These are phyloP conservation scores for Alcedo quadribrachys DNA, from an alignment of 2,797 vertebrate species.

Conservation along the genomic window DNA sequence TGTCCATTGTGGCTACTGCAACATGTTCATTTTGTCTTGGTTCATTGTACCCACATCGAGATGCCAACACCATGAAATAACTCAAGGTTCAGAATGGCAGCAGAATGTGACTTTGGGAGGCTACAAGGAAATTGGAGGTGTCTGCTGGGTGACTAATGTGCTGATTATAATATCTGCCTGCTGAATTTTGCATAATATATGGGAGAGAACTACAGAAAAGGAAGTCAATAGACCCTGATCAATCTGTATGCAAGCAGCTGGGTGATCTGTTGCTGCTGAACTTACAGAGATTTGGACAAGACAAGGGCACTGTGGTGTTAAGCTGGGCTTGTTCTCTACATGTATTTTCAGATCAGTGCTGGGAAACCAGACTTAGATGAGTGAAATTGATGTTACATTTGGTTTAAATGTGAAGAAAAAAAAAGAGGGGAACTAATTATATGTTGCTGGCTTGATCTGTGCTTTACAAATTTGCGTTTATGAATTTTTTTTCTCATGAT, in stretches of 20 bases:
- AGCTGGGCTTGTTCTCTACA: background rate
- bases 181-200: slow-evolving; percentile 51
- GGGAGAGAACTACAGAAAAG: slow-evolving; percentile 4
- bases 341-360: background rate
- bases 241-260: slow-evolving; percentile 2
- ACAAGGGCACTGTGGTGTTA: background rate
- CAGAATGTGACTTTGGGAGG: slow-evolving; percentile 1
- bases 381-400: slow-evolving; percentile 29
- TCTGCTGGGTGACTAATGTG: slow-evolving; percentile 7
- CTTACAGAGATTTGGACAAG: background rate
- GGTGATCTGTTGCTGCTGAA: background rate
- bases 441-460: slow-evolving; percentile 47
- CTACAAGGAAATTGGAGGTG: slow-evolving; percentile 8
- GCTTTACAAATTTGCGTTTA: slow-evolving; percentile 57
- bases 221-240: slow-evolving; percentile 6
- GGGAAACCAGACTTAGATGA: background rate
- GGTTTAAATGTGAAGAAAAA: background rate
- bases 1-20: fast-evolving
- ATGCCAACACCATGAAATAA: fast-evolving
- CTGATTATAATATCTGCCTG: slow-evolving; percentile 36
- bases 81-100: background rate
- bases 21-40: background rate
- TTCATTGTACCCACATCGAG: background rate
- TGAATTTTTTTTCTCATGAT: slow-evolving; percentile 57
- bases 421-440: background rate